Percentiles rank a stretch among this genome's conserved stretches.
phyloP scores from a whole-genome alignment of 64 coral and sea anemone species.

The Acropora tenuis region DNA sequence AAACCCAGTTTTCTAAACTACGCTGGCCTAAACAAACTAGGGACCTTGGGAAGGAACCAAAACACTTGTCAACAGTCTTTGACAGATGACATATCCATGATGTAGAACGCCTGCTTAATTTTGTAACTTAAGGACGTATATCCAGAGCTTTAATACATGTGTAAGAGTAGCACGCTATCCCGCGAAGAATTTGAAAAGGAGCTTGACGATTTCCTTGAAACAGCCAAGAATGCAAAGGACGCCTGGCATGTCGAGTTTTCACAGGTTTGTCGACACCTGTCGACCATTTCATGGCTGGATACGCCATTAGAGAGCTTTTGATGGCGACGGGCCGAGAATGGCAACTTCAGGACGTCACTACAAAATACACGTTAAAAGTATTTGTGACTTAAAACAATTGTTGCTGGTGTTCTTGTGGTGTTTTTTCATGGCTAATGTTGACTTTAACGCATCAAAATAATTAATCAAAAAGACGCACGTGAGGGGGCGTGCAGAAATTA shows the following conservation, averaged over 20 bases:
- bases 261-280: background rate
- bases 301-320: too few species aligned
- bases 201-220: slow-evolving; percentile 18
- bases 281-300: background rate
- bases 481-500: too few species aligned
- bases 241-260: slow-evolving; percentile 26
- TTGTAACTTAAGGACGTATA: background rate
- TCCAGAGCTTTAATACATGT: background rate
- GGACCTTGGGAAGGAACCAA: too few species aligned
- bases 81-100: background rate
- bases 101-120: background rate
- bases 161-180: slow-evolving; percentile 20
- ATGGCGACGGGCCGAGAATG: too few species aligned
- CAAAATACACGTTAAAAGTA: background rate
- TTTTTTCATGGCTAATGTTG: too few species aligned
- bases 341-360: too few species aligned
- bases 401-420: too few species aligned
- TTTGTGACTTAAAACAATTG: too few species aligned
- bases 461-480: too few species aligned
- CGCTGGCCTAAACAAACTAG: too few species aligned
- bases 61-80: background rate
- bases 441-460: too few species aligned
- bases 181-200: slow-evolving; percentile 44
- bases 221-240: background rate
- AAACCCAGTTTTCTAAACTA: background rate